These are phyloP conservation scores for Ommatoiulus sabulosus DNA, from an alignment of 2,888 invertebrate genomes.

Conservation along the genomic window DNA sequence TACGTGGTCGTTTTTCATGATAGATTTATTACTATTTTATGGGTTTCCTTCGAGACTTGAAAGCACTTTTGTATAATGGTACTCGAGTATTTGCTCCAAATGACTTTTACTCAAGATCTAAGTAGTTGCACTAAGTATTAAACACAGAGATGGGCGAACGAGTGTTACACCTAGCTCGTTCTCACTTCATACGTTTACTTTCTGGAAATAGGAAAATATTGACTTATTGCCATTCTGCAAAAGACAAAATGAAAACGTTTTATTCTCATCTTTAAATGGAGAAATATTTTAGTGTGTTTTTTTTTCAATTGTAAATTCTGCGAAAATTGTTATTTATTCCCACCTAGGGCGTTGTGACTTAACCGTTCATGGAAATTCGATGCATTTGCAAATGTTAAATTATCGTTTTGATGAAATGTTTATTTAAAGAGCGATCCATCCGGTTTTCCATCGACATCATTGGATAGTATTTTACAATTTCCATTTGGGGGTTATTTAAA, in stretches of 20 bases:
- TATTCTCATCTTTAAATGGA: background rate
- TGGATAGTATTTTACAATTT: background rate
- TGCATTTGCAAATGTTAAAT: conserved; percentile 9
- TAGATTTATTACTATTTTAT: too few relatives aligned
- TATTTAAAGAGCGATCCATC: background rate
- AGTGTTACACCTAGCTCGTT: too few relatives aligned
- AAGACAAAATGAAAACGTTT: background rate
- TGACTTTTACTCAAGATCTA: too few relatives aligned
- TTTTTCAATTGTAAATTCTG: background rate
- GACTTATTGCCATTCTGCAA: background rate
- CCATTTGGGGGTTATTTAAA: background rate
- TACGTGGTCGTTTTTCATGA: too few relatives aligned
- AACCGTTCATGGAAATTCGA: background rate
- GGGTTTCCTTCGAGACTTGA: too few relatives aligned
- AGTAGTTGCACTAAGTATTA: too few relatives aligned
- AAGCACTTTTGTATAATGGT: too few relatives aligned
- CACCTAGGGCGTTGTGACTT: background rate
- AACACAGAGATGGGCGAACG: too few relatives aligned
- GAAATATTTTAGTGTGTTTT: background rate
- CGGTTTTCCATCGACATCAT: background rate
- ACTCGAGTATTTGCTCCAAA: too few relatives aligned
- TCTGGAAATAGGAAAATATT: too few relatives aligned
- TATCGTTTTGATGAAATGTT: conserved; percentile 18
- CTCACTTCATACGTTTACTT: too few relatives aligned
- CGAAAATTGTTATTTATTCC: background rate